A percentile compares a stretch with the other conserved stretches of the same genome.
Conservation (phyloP, 35 echinoderm and acorn worm genomes). For the Amphiura filiformis region DNA sequence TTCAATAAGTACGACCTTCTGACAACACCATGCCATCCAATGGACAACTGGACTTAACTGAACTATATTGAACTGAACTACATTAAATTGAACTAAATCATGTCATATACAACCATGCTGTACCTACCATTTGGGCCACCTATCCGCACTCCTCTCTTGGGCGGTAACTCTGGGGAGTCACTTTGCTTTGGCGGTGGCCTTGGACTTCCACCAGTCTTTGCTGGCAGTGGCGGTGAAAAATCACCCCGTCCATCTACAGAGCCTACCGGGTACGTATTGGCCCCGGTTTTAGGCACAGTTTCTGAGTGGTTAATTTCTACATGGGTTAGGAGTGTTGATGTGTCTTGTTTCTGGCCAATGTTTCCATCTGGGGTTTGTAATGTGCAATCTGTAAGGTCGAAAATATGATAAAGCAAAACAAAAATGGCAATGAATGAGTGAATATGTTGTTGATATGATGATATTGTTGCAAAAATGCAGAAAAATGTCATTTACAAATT, state of each 20-base stretch:
- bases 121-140: slow-evolving; percentile 15
- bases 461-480: no score
- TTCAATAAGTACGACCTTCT: no score
- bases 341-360: neutral
- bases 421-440: no score
- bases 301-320: slow-evolving; percentile 32
- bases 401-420: no score
- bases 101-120: no score
- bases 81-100: no score
- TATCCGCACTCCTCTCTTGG: slow-evolving; percentile 22
- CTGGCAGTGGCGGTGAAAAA: slow-evolving; percentile 28
- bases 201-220: slow-evolving; percentile 22
- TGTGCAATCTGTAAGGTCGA: neutral
- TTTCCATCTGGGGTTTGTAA: neutral
- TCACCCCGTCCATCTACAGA: slow-evolving; percentile 1
- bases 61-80: no score
- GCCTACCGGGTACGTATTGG: neutral
- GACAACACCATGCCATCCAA: no score
- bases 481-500: no score
- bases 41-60: no score
- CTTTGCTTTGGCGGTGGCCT: slow-evolving; percentile 10
- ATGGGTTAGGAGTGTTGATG: neutral
- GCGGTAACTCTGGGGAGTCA: slow-evolving; percentile 30
- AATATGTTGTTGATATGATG: no score
- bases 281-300: neutral